These are phyloP conservation scores for Hippoglossus stenolepis DNA, from an alignment of 2,113 vertebrate genomes.

Conservation along the genomic window DNA sequence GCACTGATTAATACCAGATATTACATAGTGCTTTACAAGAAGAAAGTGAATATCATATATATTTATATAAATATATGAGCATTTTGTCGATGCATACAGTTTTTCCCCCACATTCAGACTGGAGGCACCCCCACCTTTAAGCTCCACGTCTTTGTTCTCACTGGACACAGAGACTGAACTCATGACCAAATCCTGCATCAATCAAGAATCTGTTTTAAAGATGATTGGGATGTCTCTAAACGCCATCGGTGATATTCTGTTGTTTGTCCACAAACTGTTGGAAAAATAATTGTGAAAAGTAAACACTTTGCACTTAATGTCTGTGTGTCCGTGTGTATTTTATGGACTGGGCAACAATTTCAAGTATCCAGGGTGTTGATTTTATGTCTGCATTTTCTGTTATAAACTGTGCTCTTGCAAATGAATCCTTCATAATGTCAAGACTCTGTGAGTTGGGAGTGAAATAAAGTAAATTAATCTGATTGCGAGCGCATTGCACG, in stretches of 20 bases:
- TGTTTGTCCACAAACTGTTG: constrained; percentile 53
- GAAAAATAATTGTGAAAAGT: constrained; percentile 68
- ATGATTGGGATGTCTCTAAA: constrained; percentile 40
- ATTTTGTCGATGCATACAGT: constrained; percentile 17
- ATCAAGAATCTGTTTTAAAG: constrained; percentile 32
- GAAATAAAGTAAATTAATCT: constrained; percentile 44
- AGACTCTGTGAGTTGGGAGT: constrained; percentile 25
- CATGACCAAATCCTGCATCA: constrained; percentile 42
- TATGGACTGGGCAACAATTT: constrained; percentile 35
- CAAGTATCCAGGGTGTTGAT: constrained; percentile 4
- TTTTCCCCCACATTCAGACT: constrained; percentile 19
- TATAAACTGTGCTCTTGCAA: constrained; percentile 10
- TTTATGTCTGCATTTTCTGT: constrained; percentile 22
- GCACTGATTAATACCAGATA: constrained; percentile 1
- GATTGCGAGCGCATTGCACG: constrained; percentile 26
- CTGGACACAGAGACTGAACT: constrained; percentile 54
- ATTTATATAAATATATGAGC: not conserved
- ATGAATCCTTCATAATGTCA: constrained; percentile 20
- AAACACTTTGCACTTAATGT: constrained; percentile 75
- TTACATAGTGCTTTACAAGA: not conserved
- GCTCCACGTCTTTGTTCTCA: not conserved
- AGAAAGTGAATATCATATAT: not conserved
- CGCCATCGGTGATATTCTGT: constrained; percentile 48
- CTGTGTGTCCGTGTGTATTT: constrained; percentile 39
- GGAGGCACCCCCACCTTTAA: too few relatives aligned